Percentiles rank a stretch among this genome's conserved stretches.
These are phyloP conservation scores for Panagrolaimus sp. DNA, from an alignment of 1,140 invertebrate species.

Conservation along the genomic window DNA sequence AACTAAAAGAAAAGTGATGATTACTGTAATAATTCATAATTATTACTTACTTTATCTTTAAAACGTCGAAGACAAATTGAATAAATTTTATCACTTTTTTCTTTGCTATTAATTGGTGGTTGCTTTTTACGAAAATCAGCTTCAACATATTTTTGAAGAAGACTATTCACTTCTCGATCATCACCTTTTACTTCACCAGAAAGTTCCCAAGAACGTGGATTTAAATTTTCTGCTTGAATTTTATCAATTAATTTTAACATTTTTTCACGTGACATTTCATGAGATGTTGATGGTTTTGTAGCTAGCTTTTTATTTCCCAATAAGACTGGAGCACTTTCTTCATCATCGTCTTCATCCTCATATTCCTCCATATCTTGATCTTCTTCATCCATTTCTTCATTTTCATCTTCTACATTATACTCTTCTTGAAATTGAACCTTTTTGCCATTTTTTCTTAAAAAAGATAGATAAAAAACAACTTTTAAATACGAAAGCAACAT, in stretches of 20 bases:
- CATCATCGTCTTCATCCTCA: conserved; percentile 58
- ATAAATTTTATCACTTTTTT: conserved; percentile 78
- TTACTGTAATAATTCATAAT: no score
- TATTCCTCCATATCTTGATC: conserved; percentile 28
- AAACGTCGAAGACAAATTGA: conserved; percentile 83
- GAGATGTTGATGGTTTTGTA: conserved; percentile 16
- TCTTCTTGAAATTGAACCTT: conserved; percentile 41
- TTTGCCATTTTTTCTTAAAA: conserved; percentile 49
- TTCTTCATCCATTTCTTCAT: conserved; percentile 61
- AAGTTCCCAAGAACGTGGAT: conserved; percentile 83
- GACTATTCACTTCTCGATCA: conserved; percentile 78
- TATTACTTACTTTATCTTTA: conserved; percentile 68
- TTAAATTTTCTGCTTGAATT: conserved; percentile 73
- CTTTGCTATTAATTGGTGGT: conserved; percentile 83
- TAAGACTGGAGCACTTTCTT: conserved; percentile 53
- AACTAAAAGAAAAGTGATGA: conserved; percentile 59
- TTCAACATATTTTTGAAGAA: conserved; percentile 81
- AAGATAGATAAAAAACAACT: not conserved
- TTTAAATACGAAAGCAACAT: not conserved
- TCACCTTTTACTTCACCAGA: conserved; percentile 76
- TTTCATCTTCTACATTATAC: no score
- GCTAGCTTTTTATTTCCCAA: conserved; percentile 33
- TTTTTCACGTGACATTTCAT: conserved; percentile 19
- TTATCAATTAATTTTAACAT: conserved; percentile 64
- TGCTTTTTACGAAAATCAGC: conserved; percentile 75